A percentile compares a stretch with the other conserved stretches of the same genome.
These are phyloP conservation scores for Notodonta ziczac DNA, from an alignment of 2,888 invertebrate species.

Conservation along the genomic window DNA sequence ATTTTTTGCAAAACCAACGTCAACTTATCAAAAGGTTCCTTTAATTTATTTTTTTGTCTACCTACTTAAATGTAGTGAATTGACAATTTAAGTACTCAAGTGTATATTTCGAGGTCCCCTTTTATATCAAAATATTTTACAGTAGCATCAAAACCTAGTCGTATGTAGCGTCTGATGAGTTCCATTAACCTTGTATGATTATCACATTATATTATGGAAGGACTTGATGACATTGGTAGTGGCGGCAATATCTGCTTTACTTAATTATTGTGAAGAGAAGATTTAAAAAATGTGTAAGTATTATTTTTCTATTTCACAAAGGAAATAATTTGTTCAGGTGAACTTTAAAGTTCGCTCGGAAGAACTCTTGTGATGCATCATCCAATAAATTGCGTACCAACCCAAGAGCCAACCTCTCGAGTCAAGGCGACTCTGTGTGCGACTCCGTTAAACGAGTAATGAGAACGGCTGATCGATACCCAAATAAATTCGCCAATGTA, in stretches of 20 bases:
- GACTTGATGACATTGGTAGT: too few species aligned
- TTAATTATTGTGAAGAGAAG: too few species aligned
- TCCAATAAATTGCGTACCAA: conserved; percentile 57
- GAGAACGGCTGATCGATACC: conserved; percentile 58
- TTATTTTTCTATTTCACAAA: conserved; percentile 7
- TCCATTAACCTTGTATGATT: too few species aligned
- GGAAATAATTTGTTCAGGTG: conserved; percentile 43
- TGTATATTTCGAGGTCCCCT: too few species aligned
- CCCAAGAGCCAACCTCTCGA: conserved; percentile 49
- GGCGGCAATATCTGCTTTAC: too few species aligned
- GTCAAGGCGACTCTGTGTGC: conserved; percentile 51
- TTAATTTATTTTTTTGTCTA: not conserved
- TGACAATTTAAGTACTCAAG: too few species aligned
- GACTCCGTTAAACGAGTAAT: conserved; percentile 47
- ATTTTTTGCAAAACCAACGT: not conserved
- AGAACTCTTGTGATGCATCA: conserved; percentile 53
- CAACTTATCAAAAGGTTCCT: not conserved
- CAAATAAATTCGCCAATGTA: conserved; percentile 57
- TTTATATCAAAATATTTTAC: too few species aligned
- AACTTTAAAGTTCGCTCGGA: conserved; percentile 49
- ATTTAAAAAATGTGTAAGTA: too few species aligned
- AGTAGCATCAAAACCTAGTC: too few species aligned
- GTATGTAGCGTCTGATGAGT: not conserved
- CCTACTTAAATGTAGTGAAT: too few species aligned
- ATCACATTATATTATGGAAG: too few species aligned